These are phyloP conservation scores for Stictonetta naevosa DNA, from an alignment of 2,113 vertebrate genomes.

Conservation along the genomic window DNA sequence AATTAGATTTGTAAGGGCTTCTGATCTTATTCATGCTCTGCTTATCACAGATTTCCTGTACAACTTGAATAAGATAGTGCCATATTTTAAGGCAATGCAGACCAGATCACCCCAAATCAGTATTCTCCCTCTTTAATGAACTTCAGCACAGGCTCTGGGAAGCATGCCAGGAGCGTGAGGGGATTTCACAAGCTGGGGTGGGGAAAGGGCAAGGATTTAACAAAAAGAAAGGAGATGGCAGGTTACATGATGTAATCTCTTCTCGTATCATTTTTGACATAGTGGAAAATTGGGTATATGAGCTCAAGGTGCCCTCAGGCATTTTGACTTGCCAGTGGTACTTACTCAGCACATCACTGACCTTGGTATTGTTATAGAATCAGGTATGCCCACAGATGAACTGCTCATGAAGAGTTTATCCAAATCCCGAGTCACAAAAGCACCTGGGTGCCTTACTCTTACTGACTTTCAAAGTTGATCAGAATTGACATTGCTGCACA, in stretches of 20 bases:
- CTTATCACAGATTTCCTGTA: neutral
- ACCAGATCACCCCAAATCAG: neutral
- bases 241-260: neutral
- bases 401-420: neutral
- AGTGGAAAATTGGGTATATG: neutral
- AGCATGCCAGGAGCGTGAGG: neutral
- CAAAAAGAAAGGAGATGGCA: neutral
- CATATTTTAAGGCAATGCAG: neutral
- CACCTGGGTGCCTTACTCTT: neutral
- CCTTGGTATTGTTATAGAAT: neutral
- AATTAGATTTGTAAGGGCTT: neutral
- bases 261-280: neutral
- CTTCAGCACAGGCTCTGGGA: neutral
- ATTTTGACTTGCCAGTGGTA: neutral
- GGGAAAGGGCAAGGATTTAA: neutral
- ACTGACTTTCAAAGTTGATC: neutral
- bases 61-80: neutral
- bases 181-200: neutral
- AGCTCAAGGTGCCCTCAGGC: slow-evolving; percentile 52
- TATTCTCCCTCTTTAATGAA: neutral
- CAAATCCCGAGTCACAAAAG: neutral
- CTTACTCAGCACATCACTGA: slow-evolving; percentile 10
- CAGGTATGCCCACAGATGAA: neutral
- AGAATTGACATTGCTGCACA: neutral
- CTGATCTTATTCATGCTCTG: neutral